Conservation (phyloP, 2,888 invertebrate species). For the Phengaris arion region DNA sequence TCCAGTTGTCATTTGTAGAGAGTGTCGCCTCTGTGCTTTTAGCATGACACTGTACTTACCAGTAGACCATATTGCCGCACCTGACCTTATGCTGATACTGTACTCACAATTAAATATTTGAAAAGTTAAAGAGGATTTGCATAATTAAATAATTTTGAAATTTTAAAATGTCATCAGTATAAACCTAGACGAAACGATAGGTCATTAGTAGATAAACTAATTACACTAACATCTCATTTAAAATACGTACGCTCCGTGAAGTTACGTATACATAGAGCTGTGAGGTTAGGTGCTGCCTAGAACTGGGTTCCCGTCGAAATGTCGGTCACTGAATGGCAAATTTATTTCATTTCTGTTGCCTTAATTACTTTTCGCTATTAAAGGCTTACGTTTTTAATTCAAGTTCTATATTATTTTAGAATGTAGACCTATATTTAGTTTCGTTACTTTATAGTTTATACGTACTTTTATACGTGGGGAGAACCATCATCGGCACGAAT, state of each 20-base stretch:
- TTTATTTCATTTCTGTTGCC: conserved; percentile 32
- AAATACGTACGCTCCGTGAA: not conserved
- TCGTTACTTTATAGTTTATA: not conserved
- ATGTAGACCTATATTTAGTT: not conserved
- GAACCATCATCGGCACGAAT: no score
- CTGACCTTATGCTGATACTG: no score
- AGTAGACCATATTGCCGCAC: no score
- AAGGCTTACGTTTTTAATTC: not conserved
- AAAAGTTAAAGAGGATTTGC: no score
- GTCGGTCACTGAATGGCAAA: conserved; percentile 17
- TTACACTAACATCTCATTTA: not conserved
- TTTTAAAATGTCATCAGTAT: not conserved
- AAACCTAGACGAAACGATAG: not conserved
- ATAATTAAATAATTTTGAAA: not conserved
- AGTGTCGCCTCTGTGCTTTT: no score
- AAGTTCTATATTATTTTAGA: conserved; percentile 6
- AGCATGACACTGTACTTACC: no score
- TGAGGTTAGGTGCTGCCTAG: not conserved
- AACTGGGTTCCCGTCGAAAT: not conserved
- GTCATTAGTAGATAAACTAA: not conserved
- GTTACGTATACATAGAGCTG: not conserved
- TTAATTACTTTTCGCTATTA: conserved; percentile 30
- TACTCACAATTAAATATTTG: no score
- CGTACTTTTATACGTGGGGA: not conserved
- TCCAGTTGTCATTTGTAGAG: no score